Conservation (phyloP, 2,888 invertebrate species). For the Acrobasis suavella region DNA sequence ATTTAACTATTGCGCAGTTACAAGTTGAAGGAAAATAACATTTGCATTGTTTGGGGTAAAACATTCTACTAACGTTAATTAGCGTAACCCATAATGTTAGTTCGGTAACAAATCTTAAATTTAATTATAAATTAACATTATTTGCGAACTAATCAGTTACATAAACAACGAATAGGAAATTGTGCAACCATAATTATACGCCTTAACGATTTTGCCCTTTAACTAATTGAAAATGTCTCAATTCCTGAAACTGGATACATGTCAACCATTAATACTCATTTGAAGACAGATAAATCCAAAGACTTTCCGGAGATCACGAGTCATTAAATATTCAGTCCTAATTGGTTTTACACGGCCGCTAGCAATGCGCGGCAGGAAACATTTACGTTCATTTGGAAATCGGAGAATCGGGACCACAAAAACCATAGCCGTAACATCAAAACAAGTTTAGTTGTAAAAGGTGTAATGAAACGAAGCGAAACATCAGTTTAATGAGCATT, state of each 20-base stretch:
- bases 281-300: constrained; percentile 8
- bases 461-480: no score
- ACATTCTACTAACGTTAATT: constrained; percentile 9
- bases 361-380: constrained; percentile 5
- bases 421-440: neutral
- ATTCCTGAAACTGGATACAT: neutral
- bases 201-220: neutral
- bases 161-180: neutral
- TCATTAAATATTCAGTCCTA: constrained; percentile 12
- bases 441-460: no score
- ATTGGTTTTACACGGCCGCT: constrained; percentile 8
- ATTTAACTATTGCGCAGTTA: constrained; percentile 16
- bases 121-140: neutral
- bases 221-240: neutral
- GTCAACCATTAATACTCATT: constrained; percentile 4
- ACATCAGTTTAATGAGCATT: no score
- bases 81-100: constrained; percentile 15
- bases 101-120: constrained; percentile 8
- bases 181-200: neutral
- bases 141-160: neutral
- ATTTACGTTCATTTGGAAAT: constrained; percentile 2
- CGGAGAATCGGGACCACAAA: neutral
- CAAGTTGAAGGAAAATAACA: constrained; percentile 9
- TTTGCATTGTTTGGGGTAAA: constrained; percentile 9
- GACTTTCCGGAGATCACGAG: constrained; percentile 9